Base-by-base conservation (phyloP, 2,113 vertebrate genomes). In the Phaethornis superciliosus region DNA sequence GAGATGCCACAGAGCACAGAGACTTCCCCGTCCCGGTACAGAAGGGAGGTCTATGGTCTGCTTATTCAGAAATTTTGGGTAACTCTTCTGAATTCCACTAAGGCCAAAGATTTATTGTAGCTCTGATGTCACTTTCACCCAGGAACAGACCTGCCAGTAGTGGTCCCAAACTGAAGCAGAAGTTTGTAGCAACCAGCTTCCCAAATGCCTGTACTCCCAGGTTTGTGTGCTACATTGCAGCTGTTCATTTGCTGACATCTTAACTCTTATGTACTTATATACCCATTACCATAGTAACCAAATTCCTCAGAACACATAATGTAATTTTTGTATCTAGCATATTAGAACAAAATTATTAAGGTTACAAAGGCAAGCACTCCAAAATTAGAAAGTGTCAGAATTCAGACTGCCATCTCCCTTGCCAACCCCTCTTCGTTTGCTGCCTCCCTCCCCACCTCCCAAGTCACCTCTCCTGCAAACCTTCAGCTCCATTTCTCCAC, bases 281-380 rank as follows among this genome's bases (percentile, higher is more conserved):
- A 92, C 70, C 81, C 91, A 93, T 96, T 54, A 40, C 96, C 95
- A 96, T 95, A 91, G 96, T 81, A 96, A 95, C 96, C 87, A 87
- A 30, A 94, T 69, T 95, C 78, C 89, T 92, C 83, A 82, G 94
- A 96, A 96, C 89, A 89, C 76, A 87, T 40, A 93, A 88, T 30
- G 95, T 51, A 54, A 88, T 96, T 96, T 95, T 83, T 90, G 37
- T 86, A 96, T 86, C 94, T 72, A 54, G 70, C 64, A 58, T 94
- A 96, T 96, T 94, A 96, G 95, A 94, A 96, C 77, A 94, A 93
- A 93, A 94, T 95, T 94, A 96, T 96, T 94, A 94, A 96, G 91
- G 94, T 95, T 96, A 95, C 86, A 92, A 93, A 96, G 94, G 89
- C 81, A 93, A 91, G 81, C 47, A 79, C 35, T 90, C 94, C 81